These are phyloP conservation scores for Ophion costatus DNA, from an alignment of 2,888 invertebrate genomes.

Conservation along the genomic window DNA sequence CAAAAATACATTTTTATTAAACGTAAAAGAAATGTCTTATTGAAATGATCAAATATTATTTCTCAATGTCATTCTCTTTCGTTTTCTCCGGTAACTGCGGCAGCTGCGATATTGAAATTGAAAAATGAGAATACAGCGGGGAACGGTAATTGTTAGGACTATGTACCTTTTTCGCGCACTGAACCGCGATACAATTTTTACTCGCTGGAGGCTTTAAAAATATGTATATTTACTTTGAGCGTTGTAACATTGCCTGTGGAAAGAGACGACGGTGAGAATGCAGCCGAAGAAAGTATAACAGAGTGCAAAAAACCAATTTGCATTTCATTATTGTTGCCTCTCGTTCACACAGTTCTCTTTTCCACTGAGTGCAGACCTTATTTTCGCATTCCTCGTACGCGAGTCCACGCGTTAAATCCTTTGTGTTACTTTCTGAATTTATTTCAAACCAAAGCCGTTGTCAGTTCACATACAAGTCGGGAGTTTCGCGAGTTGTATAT, in stretches of 20 bases:
- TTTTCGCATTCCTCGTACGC: neutral
- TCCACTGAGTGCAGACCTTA: neutral
- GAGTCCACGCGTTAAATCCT: neutral
- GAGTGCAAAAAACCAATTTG: constrained; percentile 3
- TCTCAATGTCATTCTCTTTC: neutral
- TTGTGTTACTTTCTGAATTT: neutral
- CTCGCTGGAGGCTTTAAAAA: neutral
- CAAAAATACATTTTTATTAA: neutral
- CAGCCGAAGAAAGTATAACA: neutral
- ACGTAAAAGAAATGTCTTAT: neutral
- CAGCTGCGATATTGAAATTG: neutral
- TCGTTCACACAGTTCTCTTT: neutral
- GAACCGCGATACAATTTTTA: neutral
- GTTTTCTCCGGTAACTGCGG: neutral
- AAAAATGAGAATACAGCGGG: neutral
- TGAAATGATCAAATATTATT: neutral
- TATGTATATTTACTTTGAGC: neutral
- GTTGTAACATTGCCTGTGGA: neutral
- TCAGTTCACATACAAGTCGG: neutral
- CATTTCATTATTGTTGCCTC: constrained; percentile 13
- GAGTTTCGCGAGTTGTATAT: neutral
- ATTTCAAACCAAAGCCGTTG: neutral
- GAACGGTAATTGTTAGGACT: neutral
- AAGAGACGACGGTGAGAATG: neutral
- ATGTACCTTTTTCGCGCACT: neutral